phyloP scores from a whole-genome alignment of 2,888 invertebrate genomes.

The Alsophila aescularia region DNA sequence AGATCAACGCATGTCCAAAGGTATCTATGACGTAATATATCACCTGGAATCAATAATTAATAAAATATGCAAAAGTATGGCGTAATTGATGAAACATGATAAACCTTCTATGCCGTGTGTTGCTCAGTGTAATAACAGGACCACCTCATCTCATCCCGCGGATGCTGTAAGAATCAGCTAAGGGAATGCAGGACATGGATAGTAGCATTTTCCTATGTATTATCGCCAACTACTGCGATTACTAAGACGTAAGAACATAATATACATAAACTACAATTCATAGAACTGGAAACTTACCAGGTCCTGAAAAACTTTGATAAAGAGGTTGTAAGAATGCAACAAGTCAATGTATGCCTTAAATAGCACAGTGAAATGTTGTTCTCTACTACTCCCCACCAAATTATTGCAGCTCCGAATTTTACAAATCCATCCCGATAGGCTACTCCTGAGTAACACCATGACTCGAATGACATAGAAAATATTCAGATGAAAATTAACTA shows the following conservation, averaged over 20 bases:
- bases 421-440: neutral
- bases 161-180: too few species aligned
- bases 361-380: neutral
- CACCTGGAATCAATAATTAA: neutral
- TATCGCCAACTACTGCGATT: too few species aligned
- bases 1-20: neutral
- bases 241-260: too few species aligned
- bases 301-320: conserved; percentile 21
- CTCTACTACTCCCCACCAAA: neutral
- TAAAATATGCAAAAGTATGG: too few species aligned
- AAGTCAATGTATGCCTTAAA: conserved; percentile 16
- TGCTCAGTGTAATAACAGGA: too few species aligned
- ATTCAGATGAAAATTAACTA: conserved; percentile 3
- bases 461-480: conserved; percentile 8
- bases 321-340: conserved; percentile 19
- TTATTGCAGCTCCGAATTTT: neutral
- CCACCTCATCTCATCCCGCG: too few species aligned
- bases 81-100: too few species aligned
- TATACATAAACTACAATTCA: neutral
- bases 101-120: too few species aligned
- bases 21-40: neutral
- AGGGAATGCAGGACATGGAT: too few species aligned
- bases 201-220: too few species aligned
- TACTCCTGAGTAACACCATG: neutral
- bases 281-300: conserved; percentile 7